Evolutionary conservation across 2,888 invertebrate species (phyloP).

Genomic region (Agrotis puta): DNA sequence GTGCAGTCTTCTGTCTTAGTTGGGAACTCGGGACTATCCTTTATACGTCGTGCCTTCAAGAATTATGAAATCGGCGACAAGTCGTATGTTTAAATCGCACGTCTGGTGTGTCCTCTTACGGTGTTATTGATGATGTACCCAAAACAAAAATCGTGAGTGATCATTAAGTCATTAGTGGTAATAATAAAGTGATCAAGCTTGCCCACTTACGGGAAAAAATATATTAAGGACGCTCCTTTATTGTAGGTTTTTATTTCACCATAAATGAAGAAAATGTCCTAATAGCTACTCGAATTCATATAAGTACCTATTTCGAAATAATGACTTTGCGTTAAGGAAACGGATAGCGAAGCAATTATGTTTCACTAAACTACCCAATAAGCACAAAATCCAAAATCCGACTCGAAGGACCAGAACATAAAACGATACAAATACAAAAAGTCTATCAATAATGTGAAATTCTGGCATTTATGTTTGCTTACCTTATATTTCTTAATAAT

Average conservation of each 20-base stretch:
- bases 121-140: constrained; percentile 56
- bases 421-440: background rate
- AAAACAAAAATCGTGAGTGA: constrained; percentile 46
- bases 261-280: background rate
- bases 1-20: too few species aligned
- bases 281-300: constrained; percentile 5
- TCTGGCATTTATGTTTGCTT: background rate
- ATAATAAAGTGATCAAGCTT: constrained; percentile 57
- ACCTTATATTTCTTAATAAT: constrained; percentile 1
- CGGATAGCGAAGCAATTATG: background rate
- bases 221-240: constrained; percentile 34
- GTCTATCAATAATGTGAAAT: background rate
- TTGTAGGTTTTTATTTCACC: constrained; percentile 8
- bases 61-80: background rate
- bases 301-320: background rate
- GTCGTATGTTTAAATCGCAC: constrained; percentile 13
- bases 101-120: constrained; percentile 9
- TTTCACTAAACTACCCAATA: background rate
- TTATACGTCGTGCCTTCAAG: background rate
- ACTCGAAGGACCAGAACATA: background rate
- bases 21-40: too few species aligned
- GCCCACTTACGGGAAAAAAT: constrained; percentile 35
- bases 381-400: background rate
- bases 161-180: constrained; percentile 62
- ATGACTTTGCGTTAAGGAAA: background rate